These are phyloP conservation scores for Oceanodroma leucorhoa DNA, from an alignment of 2,797 vertebrate species.

Conservation along the genomic window DNA sequence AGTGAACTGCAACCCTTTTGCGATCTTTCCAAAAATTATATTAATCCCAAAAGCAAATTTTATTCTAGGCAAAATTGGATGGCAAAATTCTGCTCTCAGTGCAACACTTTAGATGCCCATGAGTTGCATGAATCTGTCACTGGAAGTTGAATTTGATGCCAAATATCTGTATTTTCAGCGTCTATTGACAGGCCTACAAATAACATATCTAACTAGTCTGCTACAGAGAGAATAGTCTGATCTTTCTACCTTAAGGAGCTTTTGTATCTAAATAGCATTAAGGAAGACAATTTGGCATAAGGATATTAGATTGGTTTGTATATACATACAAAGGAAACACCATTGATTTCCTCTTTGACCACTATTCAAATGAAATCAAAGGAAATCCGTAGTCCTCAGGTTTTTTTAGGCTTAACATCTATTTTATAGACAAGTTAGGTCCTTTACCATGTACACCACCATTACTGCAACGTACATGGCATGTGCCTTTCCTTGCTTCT, in stretches of 20 bases:
- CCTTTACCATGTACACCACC: background rate
- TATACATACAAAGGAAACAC: background rate
- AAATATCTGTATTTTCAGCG: constrained; percentile 27
- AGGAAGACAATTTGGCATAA: background rate
- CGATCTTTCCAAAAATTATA: background rate
- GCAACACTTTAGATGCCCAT: constrained; percentile 2
- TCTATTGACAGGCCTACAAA: constrained; percentile 22
- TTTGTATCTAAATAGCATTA: constrained; percentile 9
- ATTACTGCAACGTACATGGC: background rate
- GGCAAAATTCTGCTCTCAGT: background rate
- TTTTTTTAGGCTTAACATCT: background rate
- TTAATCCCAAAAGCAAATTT: background rate
- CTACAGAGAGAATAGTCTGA: background rate
- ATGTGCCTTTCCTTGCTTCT: background rate
- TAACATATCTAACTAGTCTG: background rate
- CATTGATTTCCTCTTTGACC: background rate
- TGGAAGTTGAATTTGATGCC: constrained; percentile 4
- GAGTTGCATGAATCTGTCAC: background rate
- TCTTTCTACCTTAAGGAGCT: background rate
- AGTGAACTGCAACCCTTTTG: background rate
- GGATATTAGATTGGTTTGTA: background rate
- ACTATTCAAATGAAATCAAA: background rate
- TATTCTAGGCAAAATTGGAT: background rate
- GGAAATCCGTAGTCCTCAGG: background rate
- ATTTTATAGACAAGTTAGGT: background rate